Percentiles rank a stretch among this genome's conserved stretches.
Evolutionary conservation across 2,888 invertebrate genomes (phyloP).

Genomic region (Cosmia trapezina): DNA sequence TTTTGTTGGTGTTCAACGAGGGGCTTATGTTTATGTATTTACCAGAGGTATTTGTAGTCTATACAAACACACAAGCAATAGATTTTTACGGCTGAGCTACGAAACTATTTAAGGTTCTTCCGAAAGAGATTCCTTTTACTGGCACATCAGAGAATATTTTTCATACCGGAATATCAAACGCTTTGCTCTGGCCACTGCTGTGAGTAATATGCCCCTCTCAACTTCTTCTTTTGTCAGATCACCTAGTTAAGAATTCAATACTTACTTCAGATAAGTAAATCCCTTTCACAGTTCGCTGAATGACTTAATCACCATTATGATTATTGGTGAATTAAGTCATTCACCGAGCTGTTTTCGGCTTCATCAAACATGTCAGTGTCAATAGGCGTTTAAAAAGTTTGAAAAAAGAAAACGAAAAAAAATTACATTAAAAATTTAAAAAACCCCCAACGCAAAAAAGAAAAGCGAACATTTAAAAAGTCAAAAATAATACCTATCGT

Average conservation of each 20-base stretch:
- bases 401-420: not conserved
- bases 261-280: not conserved
- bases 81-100: not conserved
- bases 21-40: not conserved
- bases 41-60: not conserved
- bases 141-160: not conserved
- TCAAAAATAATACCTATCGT: too few species aligned
- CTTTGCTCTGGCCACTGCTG: not conserved
- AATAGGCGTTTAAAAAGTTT: not conserved
- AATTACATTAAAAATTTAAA: too few species aligned
- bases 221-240: too few species aligned
- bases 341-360: not conserved
- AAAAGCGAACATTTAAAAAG: too few species aligned
- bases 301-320: not conserved
- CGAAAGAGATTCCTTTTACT: too few species aligned
- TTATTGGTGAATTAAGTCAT: too few species aligned
- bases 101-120: not conserved
- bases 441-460: too few species aligned
- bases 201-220: not conserved
- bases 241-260: not conserved
- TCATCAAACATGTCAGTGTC: not conserved
- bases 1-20: constrained; percentile 25
- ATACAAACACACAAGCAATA: not conserved
- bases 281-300: not conserved
- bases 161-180: not conserved